These are phyloP conservation scores for Phalloptychus januarius DNA, from an alignment of 2,797 vertebrate genomes.

Conservation along the genomic window DNA sequence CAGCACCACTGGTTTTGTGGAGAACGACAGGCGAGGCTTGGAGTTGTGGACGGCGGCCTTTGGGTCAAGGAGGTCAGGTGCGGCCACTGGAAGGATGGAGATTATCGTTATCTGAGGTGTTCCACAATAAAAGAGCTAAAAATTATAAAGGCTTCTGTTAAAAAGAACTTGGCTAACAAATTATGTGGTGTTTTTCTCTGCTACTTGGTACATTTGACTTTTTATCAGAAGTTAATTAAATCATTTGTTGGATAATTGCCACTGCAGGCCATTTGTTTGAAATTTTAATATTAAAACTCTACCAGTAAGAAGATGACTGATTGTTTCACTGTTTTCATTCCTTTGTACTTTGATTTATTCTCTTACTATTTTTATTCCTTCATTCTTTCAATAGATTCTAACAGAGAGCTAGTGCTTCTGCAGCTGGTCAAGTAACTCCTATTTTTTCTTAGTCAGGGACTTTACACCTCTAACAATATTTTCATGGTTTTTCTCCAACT, in stretches of 20 bases:
- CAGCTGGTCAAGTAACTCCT: not conserved
- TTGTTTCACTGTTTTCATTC: not conserved
- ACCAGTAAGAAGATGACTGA: not conserved
- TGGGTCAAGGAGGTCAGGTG: slow-evolving; percentile 98
- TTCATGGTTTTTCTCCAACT: not conserved
- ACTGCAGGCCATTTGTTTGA: not conserved
- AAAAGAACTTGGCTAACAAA: not conserved
- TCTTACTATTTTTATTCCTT: not conserved
- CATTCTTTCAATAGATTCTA: not conserved
- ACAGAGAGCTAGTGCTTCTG: not conserved
- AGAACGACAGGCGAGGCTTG: slow-evolving; percentile 96
- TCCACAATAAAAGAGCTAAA: not conserved
- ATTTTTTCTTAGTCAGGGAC: not conserved
- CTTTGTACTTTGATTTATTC: not conserved
- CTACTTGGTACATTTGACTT: not conserved
- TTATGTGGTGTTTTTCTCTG: not conserved
- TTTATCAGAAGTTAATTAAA: not conserved
- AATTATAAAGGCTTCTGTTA: not conserved
- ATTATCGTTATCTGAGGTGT: slow-evolving; percentile 10
- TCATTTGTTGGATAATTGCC: not conserved
- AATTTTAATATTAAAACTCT: not conserved
- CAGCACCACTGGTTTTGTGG: slow-evolving; percentile 88
- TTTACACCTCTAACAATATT: not conserved
- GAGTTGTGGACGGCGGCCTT: slow-evolving; percentile 93
- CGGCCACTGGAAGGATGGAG: slow-evolving; percentile 87